A percentile compares a stretch with the other conserved stretches of the same genome.
These are phyloP conservation scores for Cryptoblepharus egeriae DNA, from an alignment of 2,797 vertebrate genomes.

Conservation along the genomic window DNA sequence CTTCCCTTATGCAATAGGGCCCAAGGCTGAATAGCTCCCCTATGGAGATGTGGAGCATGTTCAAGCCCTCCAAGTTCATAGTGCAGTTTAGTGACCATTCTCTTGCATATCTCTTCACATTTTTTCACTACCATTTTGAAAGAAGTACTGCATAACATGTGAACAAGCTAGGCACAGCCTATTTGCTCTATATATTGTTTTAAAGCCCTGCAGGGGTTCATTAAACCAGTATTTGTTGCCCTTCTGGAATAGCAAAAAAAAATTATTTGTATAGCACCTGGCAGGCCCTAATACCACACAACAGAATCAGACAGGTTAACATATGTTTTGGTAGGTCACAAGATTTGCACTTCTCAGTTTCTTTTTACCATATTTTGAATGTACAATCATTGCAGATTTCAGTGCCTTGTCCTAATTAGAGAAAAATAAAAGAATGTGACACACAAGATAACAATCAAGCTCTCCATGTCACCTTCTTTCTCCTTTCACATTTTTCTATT, in stretches of 20 bases:
- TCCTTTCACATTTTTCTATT: neutral
- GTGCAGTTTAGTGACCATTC: too few species aligned
- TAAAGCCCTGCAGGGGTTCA: neutral
- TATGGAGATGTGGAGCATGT: too few species aligned
- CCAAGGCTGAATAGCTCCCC: too few species aligned
- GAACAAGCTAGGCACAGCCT: neutral
- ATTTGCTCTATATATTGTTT: neutral
- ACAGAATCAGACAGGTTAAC: too few species aligned
- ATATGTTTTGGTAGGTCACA: neutral
- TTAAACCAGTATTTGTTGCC: neutral
- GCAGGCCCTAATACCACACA: too few species aligned
- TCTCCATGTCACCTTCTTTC: conserved; percentile 43
- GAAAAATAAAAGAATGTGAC: conserved; percentile 18
- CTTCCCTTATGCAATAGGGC: too few species aligned
- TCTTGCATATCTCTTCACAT: too few species aligned
- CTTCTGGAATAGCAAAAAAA: too few species aligned
- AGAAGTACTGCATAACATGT: neutral
- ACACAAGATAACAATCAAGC: conserved; percentile 46
- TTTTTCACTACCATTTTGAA: too few species aligned
- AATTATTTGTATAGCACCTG: too few species aligned
- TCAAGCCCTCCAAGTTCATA: too few species aligned
- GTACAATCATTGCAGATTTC: conserved; percentile 20
- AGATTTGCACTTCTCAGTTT: neutral
- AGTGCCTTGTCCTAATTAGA: conserved; percentile 31
- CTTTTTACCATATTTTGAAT: conserved; percentile 40